Conservation (phyloP, 2,888 invertebrate genomes). For the Danaus chrysippus region DNA sequence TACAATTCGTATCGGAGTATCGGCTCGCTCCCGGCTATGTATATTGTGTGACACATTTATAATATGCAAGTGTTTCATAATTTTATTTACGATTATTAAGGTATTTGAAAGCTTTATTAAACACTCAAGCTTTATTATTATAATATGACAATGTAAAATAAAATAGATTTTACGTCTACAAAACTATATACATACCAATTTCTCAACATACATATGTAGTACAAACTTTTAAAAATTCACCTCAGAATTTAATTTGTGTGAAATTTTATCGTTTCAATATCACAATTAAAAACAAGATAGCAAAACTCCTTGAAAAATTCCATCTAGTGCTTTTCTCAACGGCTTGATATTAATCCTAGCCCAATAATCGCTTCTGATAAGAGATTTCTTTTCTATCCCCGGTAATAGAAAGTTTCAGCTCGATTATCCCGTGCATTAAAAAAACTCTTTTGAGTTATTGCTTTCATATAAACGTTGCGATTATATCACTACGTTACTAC, state of each 20-base stretch:
- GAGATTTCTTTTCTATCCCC: slow-evolving; percentile 68
- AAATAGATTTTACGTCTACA: too few relatives aligned
- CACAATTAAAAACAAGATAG: slow-evolving; percentile 32
- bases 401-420: slow-evolving; percentile 74
- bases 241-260: too few relatives aligned
- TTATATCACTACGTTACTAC: not conserved
- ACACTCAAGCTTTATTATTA: too few relatives aligned
- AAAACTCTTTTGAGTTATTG: slow-evolving; percentile 10
- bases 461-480: not conserved
- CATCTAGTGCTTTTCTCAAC: slow-evolving; percentile 45
- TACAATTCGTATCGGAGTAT: slow-evolving; percentile 28
- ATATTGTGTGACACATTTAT: not conserved
- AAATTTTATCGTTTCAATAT: too few relatives aligned
- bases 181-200: too few relatives aligned
- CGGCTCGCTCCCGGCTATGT: not conserved
- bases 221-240: too few relatives aligned
- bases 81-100: not conserved
- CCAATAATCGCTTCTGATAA: slow-evolving; percentile 64
- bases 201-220: too few relatives aligned
- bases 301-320: slow-evolving; percentile 56
- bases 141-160: too few relatives aligned
- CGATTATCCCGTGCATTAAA: slow-evolving; percentile 56
- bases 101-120: too few relatives aligned
- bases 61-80: slow-evolving; percentile 4
- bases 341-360: slow-evolving; percentile 63